Base-by-base conservation (phyloP, 2,888 invertebrate genomes). In the Microplitis manilae region DNA sequence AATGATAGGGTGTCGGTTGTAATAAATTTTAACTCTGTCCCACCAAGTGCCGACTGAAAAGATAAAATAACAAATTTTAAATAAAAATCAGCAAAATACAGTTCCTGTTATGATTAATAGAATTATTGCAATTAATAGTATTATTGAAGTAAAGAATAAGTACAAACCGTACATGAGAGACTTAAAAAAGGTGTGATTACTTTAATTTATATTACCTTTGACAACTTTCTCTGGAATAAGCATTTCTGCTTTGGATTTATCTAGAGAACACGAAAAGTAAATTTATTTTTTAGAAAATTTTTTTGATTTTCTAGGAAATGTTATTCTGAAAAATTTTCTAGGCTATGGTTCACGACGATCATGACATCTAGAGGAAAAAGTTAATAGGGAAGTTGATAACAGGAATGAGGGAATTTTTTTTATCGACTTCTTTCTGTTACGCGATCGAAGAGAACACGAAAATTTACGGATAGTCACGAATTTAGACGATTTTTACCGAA, bases 1-100 rank as follows among this genome's bases (percentile, higher is more conserved):
- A 7, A 73, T 41, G 0, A 73, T 41, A 7, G 73, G 73, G 41
- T 73, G 73, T 8, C 50, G 61, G 2, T 39, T 50, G n/a, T 73
- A 65, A 59, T 73, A 50, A 7, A 13, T 1, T n/a, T 64, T 64
- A n/a, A 50, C 2, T 30, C 50, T 65, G 4, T 20, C 6, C 7
- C 61, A n/a, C 8, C 20, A 8, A 5, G n/a, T 61, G 5, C 30
- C 70, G 7, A 50, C 69, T 69, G 17, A 9, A 15, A 68, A 39
- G 5, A 68, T 30, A 30, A 30, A 30, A 30, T 30, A 30, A 30
- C n/a, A 17, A 9, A 9, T 17, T 6, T 8, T 2, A 59, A 20
- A 8, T 1, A 2, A 15, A 41, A 68, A 41, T n/a, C 7, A 68
- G 15, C 5, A 67, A 9, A 64, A 17, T 30, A 30, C 0, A 17